A percentile compares a stretch with the other conserved stretches of the same genome.
These are phyloP conservation scores for Tuta absoluta DNA, from an alignment of 2,888 invertebrate genomes.

Conservation along the genomic window DNA sequence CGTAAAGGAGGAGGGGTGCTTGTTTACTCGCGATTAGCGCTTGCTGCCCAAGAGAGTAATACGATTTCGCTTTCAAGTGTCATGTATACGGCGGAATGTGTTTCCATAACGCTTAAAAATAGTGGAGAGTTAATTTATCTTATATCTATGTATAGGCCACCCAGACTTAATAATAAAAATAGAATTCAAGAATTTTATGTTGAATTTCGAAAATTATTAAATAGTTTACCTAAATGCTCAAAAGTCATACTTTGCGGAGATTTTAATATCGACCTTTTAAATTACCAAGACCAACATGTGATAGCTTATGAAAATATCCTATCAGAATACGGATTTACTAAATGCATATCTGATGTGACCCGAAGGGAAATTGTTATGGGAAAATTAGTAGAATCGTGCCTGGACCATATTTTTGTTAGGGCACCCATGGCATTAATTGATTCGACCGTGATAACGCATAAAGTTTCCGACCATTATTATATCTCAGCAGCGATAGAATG, in stretches of 20 bases:
- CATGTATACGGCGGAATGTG: background rate
- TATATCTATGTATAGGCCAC: conserved; percentile 25
- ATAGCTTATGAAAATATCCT: conserved; percentile 27
- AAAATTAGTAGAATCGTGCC: conserved; percentile 8
- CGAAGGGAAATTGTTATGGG: conserved; percentile 25
- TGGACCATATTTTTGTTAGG: no score
- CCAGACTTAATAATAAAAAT: conserved; percentile 15
- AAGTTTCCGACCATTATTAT: no score
- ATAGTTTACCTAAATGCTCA: conserved; percentile 2
- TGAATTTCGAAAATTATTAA: conserved; percentile 10
- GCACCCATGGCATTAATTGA: no score
- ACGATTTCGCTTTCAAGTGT: background rate
- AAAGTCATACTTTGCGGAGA: conserved; percentile 23
- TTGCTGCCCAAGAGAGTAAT: background rate
- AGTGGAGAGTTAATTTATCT: conserved; percentile 13
- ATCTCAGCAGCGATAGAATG: no score
- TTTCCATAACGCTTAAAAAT: conserved; percentile 13
- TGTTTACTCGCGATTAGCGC: conserved; percentile 23
- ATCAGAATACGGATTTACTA: conserved; percentile 26
- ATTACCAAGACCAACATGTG: conserved; percentile 19
- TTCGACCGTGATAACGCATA: no score
- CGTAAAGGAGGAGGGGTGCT: conserved; percentile 28
- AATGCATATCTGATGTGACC: conserved; percentile 28
- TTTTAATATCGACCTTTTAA: no score
- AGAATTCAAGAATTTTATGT: background rate